Percentiles rank a stretch among this genome's conserved stretches.
These are phyloP conservation scores for Cerastis leucographa DNA, from an alignment of 2,888 invertebrate species.

Conservation along the genomic window DNA sequence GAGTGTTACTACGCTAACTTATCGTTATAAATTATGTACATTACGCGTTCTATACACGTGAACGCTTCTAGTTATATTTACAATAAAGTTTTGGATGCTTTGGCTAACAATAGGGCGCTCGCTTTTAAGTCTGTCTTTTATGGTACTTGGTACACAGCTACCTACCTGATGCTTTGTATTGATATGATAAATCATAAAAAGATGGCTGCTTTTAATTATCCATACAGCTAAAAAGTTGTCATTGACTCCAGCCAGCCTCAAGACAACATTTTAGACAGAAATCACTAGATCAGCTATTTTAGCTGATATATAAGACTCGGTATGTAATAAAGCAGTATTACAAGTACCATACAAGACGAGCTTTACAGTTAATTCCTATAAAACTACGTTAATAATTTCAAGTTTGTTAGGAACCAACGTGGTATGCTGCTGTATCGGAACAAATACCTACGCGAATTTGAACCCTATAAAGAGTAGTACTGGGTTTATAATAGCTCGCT, in stretches of 20 bases:
- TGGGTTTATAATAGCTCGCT: constrained; percentile 61
- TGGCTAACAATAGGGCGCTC: constrained; percentile 87
- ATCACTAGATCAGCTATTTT: not conserved
- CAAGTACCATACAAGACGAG: constrained; percentile 30
- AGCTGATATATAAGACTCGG: not conserved
- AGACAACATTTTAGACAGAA: constrained; percentile 30
- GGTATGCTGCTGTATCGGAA: constrained; percentile 71
- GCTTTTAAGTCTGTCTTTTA: constrained; percentile 67
- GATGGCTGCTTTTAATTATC: not conserved
- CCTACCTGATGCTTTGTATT: not conserved
- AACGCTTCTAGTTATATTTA: constrained; percentile 82
- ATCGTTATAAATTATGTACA: constrained; percentile 75
- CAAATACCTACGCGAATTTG: constrained; percentile 64
- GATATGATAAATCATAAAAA: not conserved
- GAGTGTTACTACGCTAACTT: constrained; percentile 68
- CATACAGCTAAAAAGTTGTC: constrained; percentile 28
- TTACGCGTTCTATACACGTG: constrained; percentile 71
- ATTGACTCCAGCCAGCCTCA: constrained; percentile 47
- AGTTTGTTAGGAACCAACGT: constrained; percentile 77
- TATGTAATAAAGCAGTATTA: constrained; percentile 3
- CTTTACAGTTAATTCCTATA: constrained; percentile 67
- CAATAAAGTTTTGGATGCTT: constrained; percentile 89
- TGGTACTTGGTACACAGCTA: constrained; percentile 51
- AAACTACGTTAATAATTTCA: constrained; percentile 72
- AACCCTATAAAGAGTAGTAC: constrained; percentile 68